Evolutionary conservation across 1,140 invertebrate species (phyloP).

Genomic region (Sarcophaga peregrina): DNA sequence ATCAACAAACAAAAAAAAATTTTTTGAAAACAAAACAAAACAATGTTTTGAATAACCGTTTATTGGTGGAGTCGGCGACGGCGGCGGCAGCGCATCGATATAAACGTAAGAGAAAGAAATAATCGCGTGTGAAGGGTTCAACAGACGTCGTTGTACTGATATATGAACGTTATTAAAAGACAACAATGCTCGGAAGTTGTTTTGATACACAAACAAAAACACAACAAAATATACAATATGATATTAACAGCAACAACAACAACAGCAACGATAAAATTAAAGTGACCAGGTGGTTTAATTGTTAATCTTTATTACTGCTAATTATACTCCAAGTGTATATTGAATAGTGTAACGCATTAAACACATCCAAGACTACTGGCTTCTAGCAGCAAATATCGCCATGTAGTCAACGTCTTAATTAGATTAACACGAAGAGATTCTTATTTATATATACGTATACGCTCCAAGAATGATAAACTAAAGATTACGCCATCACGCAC

Average conservation of each 20-base stretch:
- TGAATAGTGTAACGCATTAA: no score
- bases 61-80: conserved; percentile 1
- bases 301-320: no score
- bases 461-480: no score
- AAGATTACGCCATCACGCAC: no score
- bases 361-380: no score
- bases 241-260: conserved; percentile 11
- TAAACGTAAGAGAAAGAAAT: neutral
- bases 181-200: conserved; percentile 46
- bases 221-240: neutral
- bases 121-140: conserved; percentile 56
- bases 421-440: no score
- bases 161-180: conserved; percentile 34
- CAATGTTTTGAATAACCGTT: conserved; percentile 33
- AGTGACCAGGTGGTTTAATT: neutral
- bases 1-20: conserved; percentile 3
- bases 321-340: no score
- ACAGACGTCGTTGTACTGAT: conserved; percentile 60
- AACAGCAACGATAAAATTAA: neutral
- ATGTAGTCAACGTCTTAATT: no score
- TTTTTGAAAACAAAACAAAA: conserved; percentile 45
- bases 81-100: no score
- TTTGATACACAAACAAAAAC: conserved; percentile 13
- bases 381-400: no score
- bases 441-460: no score